phyloP scores from a whole-genome alignment of 1,140 invertebrate genomes.

The Bombus superbus region DNA sequence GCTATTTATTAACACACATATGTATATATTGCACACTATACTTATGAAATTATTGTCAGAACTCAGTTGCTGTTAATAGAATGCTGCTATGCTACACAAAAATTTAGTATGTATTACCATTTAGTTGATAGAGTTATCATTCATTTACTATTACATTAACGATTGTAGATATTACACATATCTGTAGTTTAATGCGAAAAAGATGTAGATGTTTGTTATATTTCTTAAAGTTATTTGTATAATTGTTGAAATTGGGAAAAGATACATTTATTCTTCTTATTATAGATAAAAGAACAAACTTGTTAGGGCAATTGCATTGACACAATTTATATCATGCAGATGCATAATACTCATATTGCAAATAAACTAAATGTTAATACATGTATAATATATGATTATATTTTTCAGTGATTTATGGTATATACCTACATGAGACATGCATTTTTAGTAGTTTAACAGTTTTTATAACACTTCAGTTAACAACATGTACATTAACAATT shows the following conservation, averaged over 20 bases:
- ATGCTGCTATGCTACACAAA: background rate
- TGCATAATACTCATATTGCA: constrained; percentile 1
- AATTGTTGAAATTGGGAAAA: constrained; percentile 2
- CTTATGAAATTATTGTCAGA: constrained; percentile 26
- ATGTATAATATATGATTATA: constrained; percentile 5
- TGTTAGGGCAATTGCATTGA: background rate
- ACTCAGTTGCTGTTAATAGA: constrained; percentile 13
- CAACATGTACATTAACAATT: constrained; percentile 66
- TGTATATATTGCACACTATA: constrained; percentile 23
- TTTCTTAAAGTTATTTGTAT: background rate
- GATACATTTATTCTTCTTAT: background rate
- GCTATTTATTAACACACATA: constrained; percentile 4
- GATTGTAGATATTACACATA: background rate
- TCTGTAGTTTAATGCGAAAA: constrained; percentile 16
- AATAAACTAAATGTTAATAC: constrained; percentile 16
- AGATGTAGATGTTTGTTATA: background rate
- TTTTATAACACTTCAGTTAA: constrained; percentile 60
- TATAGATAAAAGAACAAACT: background rate
- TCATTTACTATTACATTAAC: background rate
- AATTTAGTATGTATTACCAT: constrained; percentile 25
- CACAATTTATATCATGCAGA: constrained; percentile 10
- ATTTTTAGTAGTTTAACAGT: constrained; percentile 48
- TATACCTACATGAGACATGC: constrained; percentile 26
- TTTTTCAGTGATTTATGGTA: constrained; percentile 18
- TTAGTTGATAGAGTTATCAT: constrained; percentile 28